Conservation (phyloP, 2,113 vertebrate species). For the Sarotherodon lohbergeri region DNA sequence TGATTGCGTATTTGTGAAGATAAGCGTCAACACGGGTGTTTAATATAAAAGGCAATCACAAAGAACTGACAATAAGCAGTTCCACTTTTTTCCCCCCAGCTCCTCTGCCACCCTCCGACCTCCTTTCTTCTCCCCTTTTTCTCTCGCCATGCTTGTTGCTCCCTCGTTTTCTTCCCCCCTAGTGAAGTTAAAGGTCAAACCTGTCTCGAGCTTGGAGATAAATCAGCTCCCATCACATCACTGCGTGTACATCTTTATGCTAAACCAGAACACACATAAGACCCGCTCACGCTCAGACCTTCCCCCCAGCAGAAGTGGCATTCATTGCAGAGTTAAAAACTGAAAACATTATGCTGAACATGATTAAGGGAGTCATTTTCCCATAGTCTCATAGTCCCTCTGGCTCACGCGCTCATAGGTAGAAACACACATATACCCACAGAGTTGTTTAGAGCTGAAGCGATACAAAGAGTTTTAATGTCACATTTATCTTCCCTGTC, state of each 20-base stretch:
- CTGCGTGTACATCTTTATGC: neutral
- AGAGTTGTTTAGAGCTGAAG: neutral
- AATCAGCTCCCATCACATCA: constrained; percentile 56
- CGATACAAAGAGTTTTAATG: constrained; percentile 16
- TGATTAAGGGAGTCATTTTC: constrained; percentile 14
- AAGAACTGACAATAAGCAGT: neutral
- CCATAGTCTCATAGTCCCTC: neutral
- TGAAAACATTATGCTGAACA: neutral
- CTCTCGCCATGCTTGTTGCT: neutral
- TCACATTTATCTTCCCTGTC: constrained; percentile 48
- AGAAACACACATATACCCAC: neutral
- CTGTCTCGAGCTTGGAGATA: constrained; percentile 32
- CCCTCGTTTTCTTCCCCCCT: neutral
- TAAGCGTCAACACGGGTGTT: neutral
- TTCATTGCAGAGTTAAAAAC: constrained; percentile 2
- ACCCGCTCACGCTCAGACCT: neutral
- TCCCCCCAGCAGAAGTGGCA: neutral
- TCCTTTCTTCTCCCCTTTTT: neutral
- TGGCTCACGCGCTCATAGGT: neutral
- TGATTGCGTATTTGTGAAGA: neutral
- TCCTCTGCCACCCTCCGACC: neutral
- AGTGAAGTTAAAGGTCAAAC: constrained; percentile 48
- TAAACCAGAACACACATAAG: neutral
- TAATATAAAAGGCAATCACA: neutral
- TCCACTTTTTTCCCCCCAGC: neutral